These are phyloP conservation scores for Coenonympha arcania DNA, from an alignment of 2,888 invertebrate species.

Conservation along the genomic window DNA sequence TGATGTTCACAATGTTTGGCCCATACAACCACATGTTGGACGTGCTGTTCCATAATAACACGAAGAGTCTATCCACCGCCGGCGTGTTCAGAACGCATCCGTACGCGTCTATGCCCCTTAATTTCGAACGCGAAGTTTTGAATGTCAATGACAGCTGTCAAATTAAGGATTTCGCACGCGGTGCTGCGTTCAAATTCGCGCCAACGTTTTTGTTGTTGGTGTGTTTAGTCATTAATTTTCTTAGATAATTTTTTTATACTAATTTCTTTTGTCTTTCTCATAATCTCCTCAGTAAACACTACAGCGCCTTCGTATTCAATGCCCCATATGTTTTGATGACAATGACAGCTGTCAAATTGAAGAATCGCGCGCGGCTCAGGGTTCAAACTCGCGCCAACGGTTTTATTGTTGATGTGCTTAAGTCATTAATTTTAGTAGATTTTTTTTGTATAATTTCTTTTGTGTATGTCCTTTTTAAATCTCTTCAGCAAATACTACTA, in stretches of 20 bases:
- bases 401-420: conserved; percentile 40
- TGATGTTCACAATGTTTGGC: conserved; percentile 81
- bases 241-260: too few species aligned
- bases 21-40: conserved; percentile 77
- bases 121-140: conserved; percentile 49
- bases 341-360: conserved; percentile 37
- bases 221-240: conserved; percentile 43
- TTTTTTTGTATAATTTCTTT: too few species aligned
- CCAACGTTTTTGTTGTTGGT: conserved; percentile 38
- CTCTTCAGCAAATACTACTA: too few species aligned
- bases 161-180: conserved; percentile 35
- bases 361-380: conserved; percentile 40
- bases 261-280: too few species aligned
- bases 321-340: too few species aligned
- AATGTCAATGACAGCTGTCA: conserved; percentile 40
- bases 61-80: conserved; percentile 49
- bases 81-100: conserved; percentile 48
- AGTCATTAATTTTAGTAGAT: conserved; percentile 39
- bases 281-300: too few species aligned
- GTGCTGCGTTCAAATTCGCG: conserved; percentile 37
- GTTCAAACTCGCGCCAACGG: conserved; percentile 36
- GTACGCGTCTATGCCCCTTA: conserved; percentile 52
- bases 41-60: conserved; percentile 78
- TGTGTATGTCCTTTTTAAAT: too few species aligned
- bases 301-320: too few species aligned